Base-by-base conservation (phyloP, 1,140 invertebrate species). In the Scaptomyza graminum region DNA sequence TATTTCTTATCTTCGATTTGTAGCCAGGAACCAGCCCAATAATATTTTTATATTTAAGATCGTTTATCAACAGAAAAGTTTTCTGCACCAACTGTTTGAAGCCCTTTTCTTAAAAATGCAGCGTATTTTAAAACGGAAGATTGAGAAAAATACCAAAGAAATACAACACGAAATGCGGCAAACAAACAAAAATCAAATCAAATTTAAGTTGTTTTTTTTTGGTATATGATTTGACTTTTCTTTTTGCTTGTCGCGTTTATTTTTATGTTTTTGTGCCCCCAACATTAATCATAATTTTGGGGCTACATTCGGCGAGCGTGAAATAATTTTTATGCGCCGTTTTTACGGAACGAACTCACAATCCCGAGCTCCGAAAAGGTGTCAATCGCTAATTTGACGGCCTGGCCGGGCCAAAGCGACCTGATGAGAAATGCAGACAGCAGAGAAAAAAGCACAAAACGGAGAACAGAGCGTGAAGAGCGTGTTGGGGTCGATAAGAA, bases 161-260 rank as follows among this genome's bases (percentile, higher is more conserved):
- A 62, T 61, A 61, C 76, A 69, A 37, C 56, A 74, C 60, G 79
- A 56, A 82, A 70, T 68, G 60, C 69, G 68, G 68, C 82, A 81
- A 81, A 77, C 83, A 87, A 87, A 88, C 79, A 88, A 57, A 88
- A 87, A 87, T 83, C 84, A 87, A 87, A 88, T 88, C 83, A 68
- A 88, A 87, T 88, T 84, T 79, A 76, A 73, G 73, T 73, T 47
- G 31, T 64, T 47, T 56, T 22, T 3, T 22, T 22, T n/a, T n/a
- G n/a, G n/a, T n/a, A 22, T 22, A 22, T 22, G 2, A 22, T 22
- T 22, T 22, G 2, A 22, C 18, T 22, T 22, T 55, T 43, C 18
- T 44, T 31, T 18, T 54, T 50, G 55, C 4, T 34, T 34, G 28
- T 15, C 25, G 15, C 47, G 18, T 15, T 15, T 56, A 18, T 60